Evolutionary conservation across 64 coral and sea anemone genomes (phyloP).

Genomic region (Montipora sp.): DNA sequence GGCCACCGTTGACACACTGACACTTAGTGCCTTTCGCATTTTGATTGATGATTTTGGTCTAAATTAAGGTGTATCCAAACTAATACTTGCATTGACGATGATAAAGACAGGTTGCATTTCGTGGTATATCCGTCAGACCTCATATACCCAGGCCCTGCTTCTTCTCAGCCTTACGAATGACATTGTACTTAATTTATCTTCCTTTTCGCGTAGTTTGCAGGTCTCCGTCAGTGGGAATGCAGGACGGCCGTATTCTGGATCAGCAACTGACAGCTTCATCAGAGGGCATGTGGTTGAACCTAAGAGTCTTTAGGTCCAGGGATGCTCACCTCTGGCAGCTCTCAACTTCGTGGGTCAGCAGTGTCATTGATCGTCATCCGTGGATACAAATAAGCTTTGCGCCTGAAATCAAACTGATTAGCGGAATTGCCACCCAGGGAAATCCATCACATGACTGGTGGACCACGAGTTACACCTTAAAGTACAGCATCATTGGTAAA

Average conservation of each 20-base stretch:
- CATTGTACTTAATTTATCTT: not conserved
- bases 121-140: too few relatives aligned
- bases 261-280: constrained; percentile 50
- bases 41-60: too few relatives aligned
- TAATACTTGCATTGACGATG: too few relatives aligned
- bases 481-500: constrained; percentile 17
- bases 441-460: constrained; percentile 14
- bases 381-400: constrained; percentile 61
- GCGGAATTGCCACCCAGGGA: constrained; percentile 57
- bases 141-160: too few relatives aligned
- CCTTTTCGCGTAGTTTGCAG: constrained; percentile 33
- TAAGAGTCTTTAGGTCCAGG: not conserved
- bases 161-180: not conserved
- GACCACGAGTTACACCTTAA: constrained; percentile 7
- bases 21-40: too few relatives aligned
- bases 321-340: constrained; percentile 5
- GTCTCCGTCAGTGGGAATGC: constrained; percentile 58
- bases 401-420: constrained; percentile 37
- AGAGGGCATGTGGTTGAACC: constrained; percentile 15
- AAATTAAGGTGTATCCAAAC: too few relatives aligned
- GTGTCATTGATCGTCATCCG: constrained; percentile 1
- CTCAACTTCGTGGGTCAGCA: constrained; percentile 51
- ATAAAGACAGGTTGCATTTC: too few relatives aligned
- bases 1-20: too few relatives aligned
- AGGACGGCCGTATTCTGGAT: constrained; percentile 20